Conservation (phyloP, 2,797 vertebrate species). For the Sylvia borin region DNA sequence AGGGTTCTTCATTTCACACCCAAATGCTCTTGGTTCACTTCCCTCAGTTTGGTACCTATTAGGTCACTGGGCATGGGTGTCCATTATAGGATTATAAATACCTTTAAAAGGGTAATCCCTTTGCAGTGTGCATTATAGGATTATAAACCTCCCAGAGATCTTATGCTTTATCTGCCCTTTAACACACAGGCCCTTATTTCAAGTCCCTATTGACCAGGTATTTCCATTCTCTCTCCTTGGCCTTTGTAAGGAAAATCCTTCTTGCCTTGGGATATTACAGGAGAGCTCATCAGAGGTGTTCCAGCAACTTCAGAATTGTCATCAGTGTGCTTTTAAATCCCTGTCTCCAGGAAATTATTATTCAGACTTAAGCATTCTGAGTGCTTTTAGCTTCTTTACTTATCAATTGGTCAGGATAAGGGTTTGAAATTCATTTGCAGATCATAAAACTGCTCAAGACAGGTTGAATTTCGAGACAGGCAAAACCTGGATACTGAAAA, state of each 20-base stretch:
- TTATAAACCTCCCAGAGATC: constrained; percentile 60
- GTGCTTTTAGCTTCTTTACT: background rate
- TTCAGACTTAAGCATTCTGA: background rate
- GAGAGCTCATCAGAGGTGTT: constrained; percentile 7
- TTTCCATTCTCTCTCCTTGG: constrained; percentile 48
- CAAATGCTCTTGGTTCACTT: background rate
- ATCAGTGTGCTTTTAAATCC: background rate
- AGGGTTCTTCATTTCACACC: constrained; percentile 43
- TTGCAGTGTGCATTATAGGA: constrained; percentile 62
- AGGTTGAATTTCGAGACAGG: background rate
- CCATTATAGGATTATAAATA: constrained; percentile 70
- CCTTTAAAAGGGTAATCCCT: constrained; percentile 68
- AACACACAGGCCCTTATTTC: constrained; percentile 62
- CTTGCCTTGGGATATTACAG: background rate
- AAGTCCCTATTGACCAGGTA: constrained; percentile 53
- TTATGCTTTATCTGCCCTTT: constrained; percentile 63
- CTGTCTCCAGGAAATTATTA: background rate
- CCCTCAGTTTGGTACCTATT: background rate
- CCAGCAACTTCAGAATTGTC: background rate
- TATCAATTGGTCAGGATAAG: background rate
- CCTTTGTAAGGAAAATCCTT: constrained; percentile 54
- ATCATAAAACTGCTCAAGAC: background rate
- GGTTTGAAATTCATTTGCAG: constrained; percentile 1
- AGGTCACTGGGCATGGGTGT: constrained; percentile 55
- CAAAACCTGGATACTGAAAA: background rate